Evolutionary conservation across 2,888 invertebrate species (phyloP).

Genomic region (Ethmia dodecea): DNA sequence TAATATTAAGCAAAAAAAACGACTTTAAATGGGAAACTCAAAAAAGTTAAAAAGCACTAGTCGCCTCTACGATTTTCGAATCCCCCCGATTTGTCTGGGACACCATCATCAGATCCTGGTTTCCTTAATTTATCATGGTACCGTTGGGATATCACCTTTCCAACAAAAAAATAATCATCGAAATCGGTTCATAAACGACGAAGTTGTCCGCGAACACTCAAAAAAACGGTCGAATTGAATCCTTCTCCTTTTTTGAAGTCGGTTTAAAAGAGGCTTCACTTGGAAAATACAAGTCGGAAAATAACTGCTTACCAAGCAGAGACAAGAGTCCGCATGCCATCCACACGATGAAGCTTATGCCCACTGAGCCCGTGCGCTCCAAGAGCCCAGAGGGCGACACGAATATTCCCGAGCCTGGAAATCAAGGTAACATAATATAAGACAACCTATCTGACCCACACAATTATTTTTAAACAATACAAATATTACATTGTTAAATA

Average conservation of each 20-base stretch:
- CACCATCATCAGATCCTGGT: no score
- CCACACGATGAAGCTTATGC: slow-evolving; percentile 97
- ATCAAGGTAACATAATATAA: slow-evolving; percentile 1
- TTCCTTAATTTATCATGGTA: not conserved
- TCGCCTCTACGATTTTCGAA: no score
- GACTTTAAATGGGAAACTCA: no score
- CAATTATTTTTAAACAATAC: no score
- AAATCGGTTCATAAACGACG: not conserved
- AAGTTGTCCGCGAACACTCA: no score
- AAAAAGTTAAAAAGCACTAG: no score
- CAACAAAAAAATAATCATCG: not conserved
- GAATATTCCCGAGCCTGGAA: slow-evolving; percentile 97
- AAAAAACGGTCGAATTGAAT: not conserved
- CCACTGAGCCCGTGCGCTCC: slow-evolving; percentile 94
- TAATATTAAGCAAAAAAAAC: not conserved
- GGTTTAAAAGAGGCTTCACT: no score
- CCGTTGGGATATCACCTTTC: no score
- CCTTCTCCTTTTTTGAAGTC: not conserved
- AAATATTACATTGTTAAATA: no score
- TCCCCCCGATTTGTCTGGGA: no score
- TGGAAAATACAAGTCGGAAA: not conserved
- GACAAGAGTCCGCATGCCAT: slow-evolving; percentile 95
- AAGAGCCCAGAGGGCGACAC: slow-evolving; percentile 97
- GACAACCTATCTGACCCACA: no score
- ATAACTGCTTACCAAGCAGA: slow-evolving; percentile 83